phyloP scores from a whole-genome alignment of 2,113 vertebrate species.

The Rafetus swinhoei region DNA sequence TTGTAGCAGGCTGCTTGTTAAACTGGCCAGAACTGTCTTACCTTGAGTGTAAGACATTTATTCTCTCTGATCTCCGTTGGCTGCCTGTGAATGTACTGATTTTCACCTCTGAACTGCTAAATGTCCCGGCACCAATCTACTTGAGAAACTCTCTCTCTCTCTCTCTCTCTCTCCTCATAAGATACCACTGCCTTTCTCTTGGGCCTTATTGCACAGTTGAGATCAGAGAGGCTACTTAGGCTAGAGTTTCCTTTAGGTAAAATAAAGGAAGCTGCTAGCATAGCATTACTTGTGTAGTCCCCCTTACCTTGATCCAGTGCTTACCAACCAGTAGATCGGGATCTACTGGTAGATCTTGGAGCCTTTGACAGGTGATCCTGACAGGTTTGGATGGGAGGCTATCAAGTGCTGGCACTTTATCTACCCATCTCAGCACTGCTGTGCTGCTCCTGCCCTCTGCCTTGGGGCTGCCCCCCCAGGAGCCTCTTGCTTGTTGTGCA shows the following conservation, averaged over 20 bases:
- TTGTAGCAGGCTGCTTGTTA: rapidly evolving
- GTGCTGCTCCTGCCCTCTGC: too few species aligned
- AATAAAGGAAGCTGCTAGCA: background rate
- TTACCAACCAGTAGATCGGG: too few species aligned
- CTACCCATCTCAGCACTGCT: too few species aligned
- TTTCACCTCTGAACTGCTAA: background rate
- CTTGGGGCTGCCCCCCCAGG: too few species aligned
- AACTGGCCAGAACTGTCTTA: background rate
- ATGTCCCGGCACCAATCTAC: background rate
- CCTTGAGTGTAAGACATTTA: background rate
- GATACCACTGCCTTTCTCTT: background rate
- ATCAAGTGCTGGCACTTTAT: too few species aligned
- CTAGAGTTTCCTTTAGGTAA: background rate
- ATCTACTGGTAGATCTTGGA: too few species aligned
- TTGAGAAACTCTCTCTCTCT: background rate
- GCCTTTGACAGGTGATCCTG: too few species aligned
- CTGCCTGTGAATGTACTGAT: background rate
- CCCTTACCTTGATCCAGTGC: background rate
- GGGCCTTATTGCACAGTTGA: background rate
- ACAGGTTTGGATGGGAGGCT: too few species aligned
- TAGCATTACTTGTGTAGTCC: background rate
- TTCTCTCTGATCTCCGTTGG: background rate
- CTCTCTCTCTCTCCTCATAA: background rate
- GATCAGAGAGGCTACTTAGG: background rate
- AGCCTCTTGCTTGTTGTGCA: too few species aligned